Base-by-base conservation (phyloP, 1,140 invertebrate genomes). In the Anthonomus grandis region DNA sequence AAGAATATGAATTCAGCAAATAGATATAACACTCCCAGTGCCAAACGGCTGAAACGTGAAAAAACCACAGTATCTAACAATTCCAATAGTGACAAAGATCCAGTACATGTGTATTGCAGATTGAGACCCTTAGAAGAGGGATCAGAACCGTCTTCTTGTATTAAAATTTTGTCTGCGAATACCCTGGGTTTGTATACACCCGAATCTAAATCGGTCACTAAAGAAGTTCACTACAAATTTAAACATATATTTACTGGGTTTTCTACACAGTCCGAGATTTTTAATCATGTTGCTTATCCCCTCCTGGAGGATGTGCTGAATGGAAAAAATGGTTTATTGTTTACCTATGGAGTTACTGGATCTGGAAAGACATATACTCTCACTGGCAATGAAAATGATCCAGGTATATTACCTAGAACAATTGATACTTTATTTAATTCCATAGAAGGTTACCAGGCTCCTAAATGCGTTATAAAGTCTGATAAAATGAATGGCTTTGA, bases 311-410 rank as follows among this genome's bases (percentile, higher is more conserved):
- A 87, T 66, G 72, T 93, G 4, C 76, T 92, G 21, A 79, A 82
- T 51, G 89, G 88, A 36, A 89, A 88, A 73, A 97, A 97, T 80
- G 90, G 88, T 31, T 76, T 96, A 17, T 74, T 98, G 4, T 97
- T 98, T 70, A 93, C 94, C 0, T 98, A 98, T 73, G 95, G 96
- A 18, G 91, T 98, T 2, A 98, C 95, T 3, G 93, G 93, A 1
- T 97, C 94, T 60, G 96, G 96, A 0, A 92, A 98, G 78, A 98
- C 96, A 0, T 94, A 86, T 68, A 98, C 95, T 1, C 95, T 98
- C 89, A 93, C 87, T 8, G 93, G 86, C 25, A 83, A 85, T 49
- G 73, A 84, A 0, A 76, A 85, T 8, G 86, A 95, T 68, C 85
- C 84, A 36, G 94, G 94, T 5, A 85, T 97, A 39, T 83, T 97